Percentiles rank a stretch among this genome's conserved stretches.
Conservation (phyloP, 1,140 invertebrate species). For the Dolichoris vasculosae region DNA sequence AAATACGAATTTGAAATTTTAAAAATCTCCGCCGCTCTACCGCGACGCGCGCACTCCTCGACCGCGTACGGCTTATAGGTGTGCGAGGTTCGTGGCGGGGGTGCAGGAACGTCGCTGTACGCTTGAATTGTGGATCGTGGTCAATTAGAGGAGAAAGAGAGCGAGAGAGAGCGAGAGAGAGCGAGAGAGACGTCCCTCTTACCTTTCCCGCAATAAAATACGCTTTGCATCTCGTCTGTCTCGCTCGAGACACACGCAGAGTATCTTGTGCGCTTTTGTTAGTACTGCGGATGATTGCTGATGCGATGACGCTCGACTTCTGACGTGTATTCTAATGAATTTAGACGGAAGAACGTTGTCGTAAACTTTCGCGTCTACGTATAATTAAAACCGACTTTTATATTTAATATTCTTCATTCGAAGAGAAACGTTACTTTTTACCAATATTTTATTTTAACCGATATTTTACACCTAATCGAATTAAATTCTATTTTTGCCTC, state of each 20-base stretch:
- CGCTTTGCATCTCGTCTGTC: neutral
- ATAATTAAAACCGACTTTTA: neutral
- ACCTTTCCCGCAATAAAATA: neutral
- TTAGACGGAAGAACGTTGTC: no score
- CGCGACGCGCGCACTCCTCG: conserved; percentile 11
- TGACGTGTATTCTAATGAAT: neutral
- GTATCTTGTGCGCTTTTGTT: neutral
- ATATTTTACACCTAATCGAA: no score
- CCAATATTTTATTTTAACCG: no score
- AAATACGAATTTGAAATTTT: conserved; percentile 42
- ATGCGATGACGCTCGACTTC: neutral
- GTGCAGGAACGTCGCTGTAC: neutral
- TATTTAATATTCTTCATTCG: neutral
- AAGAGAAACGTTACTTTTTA: neutral
- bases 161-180: neutral
- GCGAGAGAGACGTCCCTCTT: neutral
- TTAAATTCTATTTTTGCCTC: no score
- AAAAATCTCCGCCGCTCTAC: conserved; percentile 12
- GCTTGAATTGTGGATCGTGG: neutral
- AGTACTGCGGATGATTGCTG: neutral
- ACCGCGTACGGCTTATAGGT: neutral
- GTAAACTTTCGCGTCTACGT: neutral
- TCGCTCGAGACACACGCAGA: neutral
- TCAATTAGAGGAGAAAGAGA: neutral
- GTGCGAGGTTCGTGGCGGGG: neutral